A percentile compares a stretch with the other conserved stretches of the same genome.
Conservation (phyloP, 2,888 invertebrate species). For the Agelastica alni region DNA sequence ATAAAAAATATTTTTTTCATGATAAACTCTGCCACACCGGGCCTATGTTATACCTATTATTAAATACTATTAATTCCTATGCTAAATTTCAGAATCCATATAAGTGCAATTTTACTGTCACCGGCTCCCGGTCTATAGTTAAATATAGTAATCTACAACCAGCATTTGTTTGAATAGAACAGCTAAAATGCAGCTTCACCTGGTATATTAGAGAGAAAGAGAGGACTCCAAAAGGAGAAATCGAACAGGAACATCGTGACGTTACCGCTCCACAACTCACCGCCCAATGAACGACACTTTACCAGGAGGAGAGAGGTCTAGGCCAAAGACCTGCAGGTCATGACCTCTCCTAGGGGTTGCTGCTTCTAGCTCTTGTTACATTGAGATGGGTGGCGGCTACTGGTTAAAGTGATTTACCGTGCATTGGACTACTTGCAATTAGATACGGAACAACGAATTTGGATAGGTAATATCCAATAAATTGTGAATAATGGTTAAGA, state of each 20-base stretch:
- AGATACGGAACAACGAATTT: no score
- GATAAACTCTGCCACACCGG: no score
- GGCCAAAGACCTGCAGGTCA: conserved; percentile 60
- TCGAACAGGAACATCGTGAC: conserved; percentile 26
- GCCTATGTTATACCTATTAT: no score
- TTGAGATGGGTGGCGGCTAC: conserved; percentile 4
- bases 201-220: background rate
- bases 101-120: no score
- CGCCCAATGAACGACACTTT: conserved; percentile 30
- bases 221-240: conserved; percentile 17
- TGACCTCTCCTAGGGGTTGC: conserved; percentile 39
- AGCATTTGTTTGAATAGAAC: no score
- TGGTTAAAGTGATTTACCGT: background rate
- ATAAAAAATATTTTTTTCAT: no score
- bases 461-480: no score
- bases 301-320: conserved; percentile 49
- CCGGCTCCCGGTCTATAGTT: no score
- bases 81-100: no score
- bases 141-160: no score
- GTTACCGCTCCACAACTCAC: conserved; percentile 31
- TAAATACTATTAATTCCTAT: no score
- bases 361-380: background rate
- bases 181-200: background rate
- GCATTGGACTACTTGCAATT: background rate
- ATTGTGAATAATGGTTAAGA: no score